Conservation (phyloP, 1,140 invertebrate species). For the Zaprionus kolodkinae region DNA sequence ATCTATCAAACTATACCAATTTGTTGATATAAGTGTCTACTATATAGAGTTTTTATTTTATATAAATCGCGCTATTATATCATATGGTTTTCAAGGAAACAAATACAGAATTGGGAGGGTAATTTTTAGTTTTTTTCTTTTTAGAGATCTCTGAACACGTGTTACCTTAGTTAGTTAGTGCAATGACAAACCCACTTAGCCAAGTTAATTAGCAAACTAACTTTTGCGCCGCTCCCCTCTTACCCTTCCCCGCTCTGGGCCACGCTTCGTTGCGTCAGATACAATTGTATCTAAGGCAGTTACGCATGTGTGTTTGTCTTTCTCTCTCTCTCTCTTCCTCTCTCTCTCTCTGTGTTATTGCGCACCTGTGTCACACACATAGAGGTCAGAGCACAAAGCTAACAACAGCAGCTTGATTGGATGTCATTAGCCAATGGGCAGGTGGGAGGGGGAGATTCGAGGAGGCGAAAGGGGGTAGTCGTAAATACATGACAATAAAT, state of each 20-base stretch:
- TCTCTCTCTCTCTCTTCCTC: constrained; percentile 29
- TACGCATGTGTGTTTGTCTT: constrained; percentile 35
- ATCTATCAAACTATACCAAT: background rate
- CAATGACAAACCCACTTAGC: constrained; percentile 15
- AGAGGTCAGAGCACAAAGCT: constrained; percentile 37
- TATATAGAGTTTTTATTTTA: background rate
- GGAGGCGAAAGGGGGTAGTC: background rate
- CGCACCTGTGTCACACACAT: constrained; percentile 56
- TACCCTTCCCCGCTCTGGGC: background rate
- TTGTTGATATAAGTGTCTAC: background rate
- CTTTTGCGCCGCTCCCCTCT: background rate
- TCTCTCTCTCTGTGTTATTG: constrained; percentile 30
- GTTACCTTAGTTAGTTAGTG: background rate
- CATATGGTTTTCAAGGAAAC: background rate
- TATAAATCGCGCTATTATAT: background rate
- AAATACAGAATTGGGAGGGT: background rate
- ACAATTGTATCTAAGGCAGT: constrained; percentile 18
- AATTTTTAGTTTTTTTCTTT: background rate
- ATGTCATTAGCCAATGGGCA: constrained; percentile 43
- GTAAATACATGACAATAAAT: constrained; percentile 48
- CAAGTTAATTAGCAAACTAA: constrained; percentile 15
- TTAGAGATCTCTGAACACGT: background rate
- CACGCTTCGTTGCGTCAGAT: constrained; percentile 35
- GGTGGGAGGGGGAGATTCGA: background rate
- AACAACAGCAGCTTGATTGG: constrained; percentile 67